Evolutionary conservation across 2,113 vertebrate genomes (phyloP).

Genomic region (Cnemophilus loriae): DNA sequence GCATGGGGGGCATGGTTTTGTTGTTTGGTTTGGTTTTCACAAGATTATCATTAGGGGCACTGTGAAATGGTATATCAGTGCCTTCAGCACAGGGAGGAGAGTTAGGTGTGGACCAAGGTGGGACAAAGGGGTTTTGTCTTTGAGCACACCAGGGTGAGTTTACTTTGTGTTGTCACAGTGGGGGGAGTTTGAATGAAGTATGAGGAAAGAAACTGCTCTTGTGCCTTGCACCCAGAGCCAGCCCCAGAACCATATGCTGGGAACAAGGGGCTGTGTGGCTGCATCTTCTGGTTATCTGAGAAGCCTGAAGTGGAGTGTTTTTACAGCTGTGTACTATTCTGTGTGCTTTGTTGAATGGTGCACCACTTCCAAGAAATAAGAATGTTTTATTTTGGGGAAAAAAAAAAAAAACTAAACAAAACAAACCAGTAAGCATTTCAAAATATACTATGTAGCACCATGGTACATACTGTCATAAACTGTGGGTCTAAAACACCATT

Average conservation of each 20-base stretch:
- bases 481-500: not conserved
- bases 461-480: not conserved
- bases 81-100: not conserved
- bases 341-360: rapidly evolving
- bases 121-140: not conserved
- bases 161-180: not conserved
- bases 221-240: not conserved
- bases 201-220: not conserved
- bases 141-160: not conserved
- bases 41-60: not conserved
- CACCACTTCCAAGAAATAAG: not conserved
- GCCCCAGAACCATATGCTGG: not conserved
- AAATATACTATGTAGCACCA: not conserved
- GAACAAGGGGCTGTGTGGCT: not conserved
- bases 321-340: not conserved
- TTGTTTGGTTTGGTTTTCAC: not conserved
- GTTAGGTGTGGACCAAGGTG: not conserved
- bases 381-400: not conserved
- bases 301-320: not conserved
- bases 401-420: not conserved
- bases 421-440: not conserved
- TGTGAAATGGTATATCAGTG: not conserved
- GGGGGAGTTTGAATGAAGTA: not conserved
- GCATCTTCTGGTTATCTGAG: not conserved
- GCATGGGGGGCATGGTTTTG: not conserved